These are phyloP conservation scores for Eupeodes luniger DNA, from an alignment of 2,888 invertebrate species.

Conservation along the genomic window DNA sequence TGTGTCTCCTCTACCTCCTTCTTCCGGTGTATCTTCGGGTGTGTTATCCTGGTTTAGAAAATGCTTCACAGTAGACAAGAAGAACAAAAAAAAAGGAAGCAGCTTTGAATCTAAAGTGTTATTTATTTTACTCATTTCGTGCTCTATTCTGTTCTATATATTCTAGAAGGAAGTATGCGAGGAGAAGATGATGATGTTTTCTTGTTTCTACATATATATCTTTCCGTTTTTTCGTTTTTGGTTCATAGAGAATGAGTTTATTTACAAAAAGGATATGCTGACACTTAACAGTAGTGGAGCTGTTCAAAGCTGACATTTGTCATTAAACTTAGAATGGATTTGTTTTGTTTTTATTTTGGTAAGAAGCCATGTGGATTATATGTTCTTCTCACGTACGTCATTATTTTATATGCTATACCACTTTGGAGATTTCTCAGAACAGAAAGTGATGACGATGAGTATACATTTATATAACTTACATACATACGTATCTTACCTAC, in stretches of 20 bases:
- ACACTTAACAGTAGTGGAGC: slow-evolving; percentile 69
- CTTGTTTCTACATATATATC: slow-evolving; percentile 1
- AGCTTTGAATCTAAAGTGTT: slow-evolving; percentile 71
- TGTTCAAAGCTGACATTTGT: slow-evolving; percentile 74
- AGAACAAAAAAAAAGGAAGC: slow-evolving; percentile 16
- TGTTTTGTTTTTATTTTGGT: slow-evolving; percentile 20
- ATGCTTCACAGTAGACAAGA: slow-evolving; percentile 36
- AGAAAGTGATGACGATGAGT: not conserved
- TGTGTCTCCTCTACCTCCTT: not conserved
- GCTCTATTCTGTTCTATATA: not conserved
- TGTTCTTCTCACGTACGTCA: slow-evolving; percentile 57
- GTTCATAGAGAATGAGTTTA: slow-evolving; percentile 47
- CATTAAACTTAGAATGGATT: slow-evolving; percentile 61
- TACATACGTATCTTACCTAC: too few species aligned
- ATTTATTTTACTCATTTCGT: slow-evolving; percentile 68
- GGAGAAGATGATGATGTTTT: slow-evolving; percentile 43
- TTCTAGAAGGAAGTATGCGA: not conserved
- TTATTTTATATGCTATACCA: slow-evolving; percentile 51
- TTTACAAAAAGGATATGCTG: slow-evolving; percentile 71
- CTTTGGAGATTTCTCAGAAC: slow-evolving; percentile 13
- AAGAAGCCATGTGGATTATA: slow-evolving; percentile 52
- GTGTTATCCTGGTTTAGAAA: slow-evolving; percentile 59
- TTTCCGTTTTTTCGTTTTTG: slow-evolving; percentile 15
- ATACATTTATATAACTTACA: too few species aligned
- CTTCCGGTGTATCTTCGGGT: not conserved